Base-by-base conservation (phyloP, 2,113 vertebrate genomes). In the Erinaceus europaeus region DNA sequence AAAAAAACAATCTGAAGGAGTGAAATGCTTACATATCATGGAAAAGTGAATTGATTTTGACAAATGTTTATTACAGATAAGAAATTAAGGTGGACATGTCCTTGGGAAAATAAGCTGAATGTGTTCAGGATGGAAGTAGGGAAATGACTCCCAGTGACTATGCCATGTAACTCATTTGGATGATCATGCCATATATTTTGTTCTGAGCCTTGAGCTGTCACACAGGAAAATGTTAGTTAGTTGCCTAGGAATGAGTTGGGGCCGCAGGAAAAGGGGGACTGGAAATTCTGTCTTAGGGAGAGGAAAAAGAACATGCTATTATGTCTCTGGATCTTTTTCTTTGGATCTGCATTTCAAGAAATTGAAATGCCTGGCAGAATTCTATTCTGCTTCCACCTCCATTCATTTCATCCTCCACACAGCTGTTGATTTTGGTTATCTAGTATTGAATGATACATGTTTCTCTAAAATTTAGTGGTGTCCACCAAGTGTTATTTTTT, bases 31-130 rank as follows among this genome's bases (percentile, higher is more conserved):
- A 73, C 32, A 0, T 44, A 73, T 82, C 38, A 69, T 34, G 53
- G 86, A 64, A 78, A 68, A 88, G 42, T 11, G 64, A 82, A 78
- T 78, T 55, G 25, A 27, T 74, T 82, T 50, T 64, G 65, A 86
- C 69, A 68, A 46, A 52, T 36, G 21, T 55, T 78, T 53, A 52
- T 76, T 88, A 61, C 40, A 44, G 18, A 21, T n/a, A 20, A 73
- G 90, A 53, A 87, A 91, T 81, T 27, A 84, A 87, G 69, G 78
- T 81, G 82, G 73, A 71, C 32, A 0, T 14, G 71, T 64, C 64
- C 79, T 88, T 82, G 76, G 79, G 48, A 0, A 10, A 40, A 8
- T 6, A 29, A 20, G 7, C 27, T 2, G 18, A 48, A 73, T 50
- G 10, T 59, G 36, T 44, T 75, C 7, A 11, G 4, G 40, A 62